phyloP scores from a whole-genome alignment of 2,113 vertebrate genomes.

The Cololabis saira region DNA sequence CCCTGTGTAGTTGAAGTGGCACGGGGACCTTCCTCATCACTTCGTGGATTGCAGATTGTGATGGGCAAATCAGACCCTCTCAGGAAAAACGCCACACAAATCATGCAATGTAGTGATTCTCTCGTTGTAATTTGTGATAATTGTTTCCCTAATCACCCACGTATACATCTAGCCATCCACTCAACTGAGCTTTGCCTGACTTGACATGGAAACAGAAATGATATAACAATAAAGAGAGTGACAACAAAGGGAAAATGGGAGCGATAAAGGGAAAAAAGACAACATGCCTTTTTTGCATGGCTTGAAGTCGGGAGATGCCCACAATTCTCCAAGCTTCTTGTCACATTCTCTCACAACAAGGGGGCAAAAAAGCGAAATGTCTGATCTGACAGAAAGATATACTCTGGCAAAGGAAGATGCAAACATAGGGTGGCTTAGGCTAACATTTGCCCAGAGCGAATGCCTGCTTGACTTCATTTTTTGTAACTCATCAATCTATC shows the following conservation, averaged over 20 bases:
- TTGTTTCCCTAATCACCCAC: slow-evolving; percentile 46
- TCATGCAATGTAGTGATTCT: slow-evolving; percentile 36
- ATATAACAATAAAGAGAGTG: slow-evolving; percentile 41
- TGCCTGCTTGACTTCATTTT: slow-evolving; percentile 44
- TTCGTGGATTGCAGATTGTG: slow-evolving; percentile 52
- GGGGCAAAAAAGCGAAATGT: slow-evolving; percentile 46
- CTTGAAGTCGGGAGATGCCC: slow-evolving; percentile 46
- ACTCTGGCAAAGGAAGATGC: slow-evolving; percentile 48
- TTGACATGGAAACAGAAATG: slow-evolving; percentile 36
- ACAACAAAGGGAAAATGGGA: neutral
- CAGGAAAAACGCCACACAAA: slow-evolving; percentile 36
- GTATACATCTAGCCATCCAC: slow-evolving; percentile 11
- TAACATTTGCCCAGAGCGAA: slow-evolving; percentile 58
- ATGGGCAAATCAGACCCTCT: slow-evolving; percentile 46
- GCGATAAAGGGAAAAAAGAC: neutral
- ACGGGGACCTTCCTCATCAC: slow-evolving; percentile 39
- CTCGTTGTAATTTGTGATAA: slow-evolving; percentile 51
- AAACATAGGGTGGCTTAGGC: slow-evolving; percentile 56
- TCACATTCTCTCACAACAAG: slow-evolving; percentile 45
- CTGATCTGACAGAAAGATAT: slow-evolving; percentile 49
- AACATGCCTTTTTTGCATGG: slow-evolving; percentile 18
- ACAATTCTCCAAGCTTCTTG: slow-evolving; percentile 44
- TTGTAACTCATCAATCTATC: slow-evolving; percentile 14
- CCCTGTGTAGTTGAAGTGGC: slow-evolving; percentile 25
- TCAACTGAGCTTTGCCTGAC: slow-evolving; percentile 35